Conservation (phyloP, 1,140 invertebrate genomes). For the Papilio xuthus region DNA sequence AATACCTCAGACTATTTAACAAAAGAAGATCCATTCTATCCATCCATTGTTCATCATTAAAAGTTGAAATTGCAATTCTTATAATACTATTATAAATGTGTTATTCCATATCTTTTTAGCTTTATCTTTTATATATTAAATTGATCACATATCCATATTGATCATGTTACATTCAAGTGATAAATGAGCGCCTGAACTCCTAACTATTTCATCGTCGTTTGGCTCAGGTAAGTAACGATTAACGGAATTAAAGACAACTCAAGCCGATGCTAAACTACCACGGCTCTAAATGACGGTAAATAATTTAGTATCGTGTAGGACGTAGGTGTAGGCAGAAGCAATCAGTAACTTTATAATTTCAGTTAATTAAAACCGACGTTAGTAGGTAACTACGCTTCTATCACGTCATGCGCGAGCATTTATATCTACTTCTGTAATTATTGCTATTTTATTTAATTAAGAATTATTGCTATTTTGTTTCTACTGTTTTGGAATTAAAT, state of each 20-base stretch:
- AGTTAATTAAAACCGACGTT: conserved; percentile 18
- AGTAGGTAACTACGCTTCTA: background rate
- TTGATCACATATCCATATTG: background rate
- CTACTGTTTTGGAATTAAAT: too few species aligned
- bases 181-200: background rate
- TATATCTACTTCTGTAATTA: background rate
- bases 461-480: too few species aligned
- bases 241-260: conserved; percentile 3
- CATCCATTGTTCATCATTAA: too few species aligned
- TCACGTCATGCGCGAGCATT: background rate
- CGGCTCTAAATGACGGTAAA: conserved; percentile 10
- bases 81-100: background rate
- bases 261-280: conserved; percentile 1
- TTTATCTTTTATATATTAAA: background rate
- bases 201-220: conserved; percentile 7
- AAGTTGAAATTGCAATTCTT: too few species aligned
- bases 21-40: too few species aligned
- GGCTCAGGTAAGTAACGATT: conserved; percentile 5
- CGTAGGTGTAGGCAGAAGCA: conserved; percentile 19
- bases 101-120: background rate
- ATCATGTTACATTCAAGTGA: background rate
- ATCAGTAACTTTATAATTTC: conserved; percentile 32
- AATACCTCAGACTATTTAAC: too few species aligned
- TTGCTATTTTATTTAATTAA: too few species aligned
- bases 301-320: conserved; percentile 1